Evolutionary conservation across 2,113 vertebrate genomes (phyloP), one percentile per base, ranked within the genome.

Genomic region (Cynoglossus semilaevis): DNA sequence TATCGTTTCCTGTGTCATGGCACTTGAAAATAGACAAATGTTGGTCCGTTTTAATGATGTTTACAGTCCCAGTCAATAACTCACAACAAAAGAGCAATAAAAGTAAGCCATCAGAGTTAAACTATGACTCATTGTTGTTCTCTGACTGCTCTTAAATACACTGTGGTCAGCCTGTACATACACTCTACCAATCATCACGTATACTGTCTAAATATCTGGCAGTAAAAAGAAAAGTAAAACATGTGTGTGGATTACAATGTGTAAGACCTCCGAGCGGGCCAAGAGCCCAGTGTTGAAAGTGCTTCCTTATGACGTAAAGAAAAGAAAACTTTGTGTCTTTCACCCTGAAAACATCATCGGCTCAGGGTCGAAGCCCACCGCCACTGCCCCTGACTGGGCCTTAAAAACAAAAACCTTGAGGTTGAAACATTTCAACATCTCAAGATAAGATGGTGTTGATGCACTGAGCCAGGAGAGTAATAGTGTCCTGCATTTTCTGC

Each of bases 401-500:
- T 18, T 41, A 14, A 38, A 45, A 54, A 67, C 35, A 22, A 41
- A 69, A 46, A 43, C 10, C 37, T 51, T 18, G 13, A 55, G 42
- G 22, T 9, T 16, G 37, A 51, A 59, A 56, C 74, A 34, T 71
- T 54, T 41, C 48, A 57, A 36, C 19, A 45, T 55, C 63, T 72
- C 7, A 16, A 81, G 75, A 84, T 83, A 73, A 69, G 47, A 63
- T 47, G 45, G 1, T 8, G 35, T 58, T 51, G 65, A 79, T 72
- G 64, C 16, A 1, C 55, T 18, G 18, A 68, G 60, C 65, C 54
- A 70, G 77, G 43, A 73, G 65, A 76, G 52, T 6, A 34, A 74
- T 37, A 37, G 36, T 35, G 46, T 65, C 41, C 56, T 69, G 68
- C 35, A 29, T 58, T 72, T 79, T 66, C 59, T 74, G 16, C 60